phyloP scores from a whole-genome alignment of 2,888 invertebrate species.

The Plemyria rubiginata region DNA sequence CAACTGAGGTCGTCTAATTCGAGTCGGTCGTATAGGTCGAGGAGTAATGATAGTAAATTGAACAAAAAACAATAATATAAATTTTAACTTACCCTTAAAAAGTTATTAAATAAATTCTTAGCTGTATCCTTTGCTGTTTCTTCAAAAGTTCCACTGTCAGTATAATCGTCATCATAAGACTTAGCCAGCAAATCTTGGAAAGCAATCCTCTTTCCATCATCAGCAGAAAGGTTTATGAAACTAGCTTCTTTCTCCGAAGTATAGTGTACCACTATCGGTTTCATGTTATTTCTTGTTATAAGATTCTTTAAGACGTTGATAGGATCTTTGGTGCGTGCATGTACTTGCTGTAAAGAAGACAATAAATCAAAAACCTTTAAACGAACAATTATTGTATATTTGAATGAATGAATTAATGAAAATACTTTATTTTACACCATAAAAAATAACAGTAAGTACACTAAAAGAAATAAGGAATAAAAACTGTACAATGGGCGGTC shows the following conservation, averaged over 20 bases:
- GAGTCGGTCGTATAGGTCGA: too few species aligned
- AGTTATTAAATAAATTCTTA: slow-evolving; percentile 12
- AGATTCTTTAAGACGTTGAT: background rate
- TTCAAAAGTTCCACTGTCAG: slow-evolving; percentile 7
- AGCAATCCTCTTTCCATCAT: background rate
- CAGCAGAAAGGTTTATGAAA: background rate
- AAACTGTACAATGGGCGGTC: too few species aligned
- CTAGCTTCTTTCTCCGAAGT: background rate
- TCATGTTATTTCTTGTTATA: background rate
- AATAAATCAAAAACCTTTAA: too few species aligned
- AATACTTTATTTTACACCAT: too few species aligned
- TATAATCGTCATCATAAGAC: background rate
- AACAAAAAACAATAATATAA: too few species aligned
- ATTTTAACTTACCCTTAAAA: slow-evolving; percentile 19
- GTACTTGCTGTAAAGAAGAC: slow-evolving; percentile 6
- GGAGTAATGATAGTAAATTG: too few species aligned
- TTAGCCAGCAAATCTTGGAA: background rate
- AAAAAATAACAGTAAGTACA: too few species aligned
- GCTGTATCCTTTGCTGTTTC: slow-evolving; percentile 19
- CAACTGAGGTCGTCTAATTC: too few species aligned
- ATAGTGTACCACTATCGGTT: slow-evolving; percentile 9
- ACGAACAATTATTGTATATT: too few species aligned
- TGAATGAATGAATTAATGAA: too few species aligned
- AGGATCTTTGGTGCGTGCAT: background rate
- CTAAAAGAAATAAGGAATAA: too few species aligned